Evolutionary conservation across 2,113 vertebrate genomes (phyloP), one percentile per base, ranked within the genome.

Genomic region (Chaetodon auriga): DNA sequence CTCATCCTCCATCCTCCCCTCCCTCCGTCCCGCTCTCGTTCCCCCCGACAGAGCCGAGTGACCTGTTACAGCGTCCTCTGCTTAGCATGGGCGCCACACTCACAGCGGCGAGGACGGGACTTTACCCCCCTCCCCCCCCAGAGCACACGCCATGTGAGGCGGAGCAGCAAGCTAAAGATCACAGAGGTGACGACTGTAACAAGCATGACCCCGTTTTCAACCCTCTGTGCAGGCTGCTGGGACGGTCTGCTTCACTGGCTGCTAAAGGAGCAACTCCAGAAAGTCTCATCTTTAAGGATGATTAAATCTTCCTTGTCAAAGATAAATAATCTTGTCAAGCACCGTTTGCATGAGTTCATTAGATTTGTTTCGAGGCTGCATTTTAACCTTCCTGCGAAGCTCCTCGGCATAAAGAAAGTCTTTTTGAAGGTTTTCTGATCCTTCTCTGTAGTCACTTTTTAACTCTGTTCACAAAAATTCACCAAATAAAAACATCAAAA

Each of bases 1-100:
- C 81, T 68, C 51, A 7, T 19, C 43, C 35, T 45, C 30, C 51
- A 12, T 19, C 68, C 38, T 45, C 38, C 61, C 18, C 74, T 69
- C 14, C 18, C 80, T 49, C 46, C 12, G 36, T 75, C 79, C 75
- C 63, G 72, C 69, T 75, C 85, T 72, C 83, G 54, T 57, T 85
- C 80, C 43, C 78, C 36, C 75, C 23, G 71, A 85, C 74, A 25
- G 85, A 88, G 77, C 88, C 79, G 49, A 80, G 81, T 89, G 89
- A 91, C 88, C 87, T 63, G 82, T 81, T 70, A 83, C 77, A 41
- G 75, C 46, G 18, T 78, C 75, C 81, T 75, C 75, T 78, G 79
- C 83, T 86, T 68, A 69, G 78, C 70, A 71, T 68, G 78, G 49
- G 36, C 30, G 62, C 58, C 71, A 12, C 86, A 41, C 66, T 69